phyloP scores from a whole-genome alignment of 2,113 vertebrate genomes.

The Hemibagrus wyckioides region DNA sequence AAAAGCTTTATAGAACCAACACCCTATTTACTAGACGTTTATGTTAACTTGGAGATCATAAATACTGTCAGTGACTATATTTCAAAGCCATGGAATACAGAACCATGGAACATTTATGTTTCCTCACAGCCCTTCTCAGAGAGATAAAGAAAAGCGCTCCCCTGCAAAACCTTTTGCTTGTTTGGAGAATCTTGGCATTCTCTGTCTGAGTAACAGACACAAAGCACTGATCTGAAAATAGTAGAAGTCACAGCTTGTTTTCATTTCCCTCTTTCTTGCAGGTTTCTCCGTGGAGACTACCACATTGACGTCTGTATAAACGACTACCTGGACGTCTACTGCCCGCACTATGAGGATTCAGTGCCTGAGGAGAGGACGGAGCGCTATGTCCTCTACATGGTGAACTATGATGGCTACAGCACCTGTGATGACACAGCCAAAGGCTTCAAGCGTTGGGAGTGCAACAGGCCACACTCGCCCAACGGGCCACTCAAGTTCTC shows the following conservation, averaged over 20 bases:
- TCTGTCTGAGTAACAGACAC: background rate
- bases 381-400: conserved; percentile 98
- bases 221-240: background rate
- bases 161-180: background rate
- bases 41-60: background rate
- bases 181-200: background rate
- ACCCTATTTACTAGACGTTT: background rate
- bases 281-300: conserved; percentile 93
- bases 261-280: conserved; percentile 58
- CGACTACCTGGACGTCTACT: conserved; percentile 98
- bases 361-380: conserved; percentile 93
- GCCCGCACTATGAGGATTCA: conserved; percentile 93
- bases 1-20: background rate
- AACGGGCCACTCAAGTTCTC: conserved; percentile 98
- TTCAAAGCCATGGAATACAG: conserved; percentile 3
- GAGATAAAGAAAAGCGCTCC: conserved; percentile 21
- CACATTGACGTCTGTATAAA: conserved; percentile 99
- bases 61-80: background rate
- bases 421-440: conserved; percentile 97
- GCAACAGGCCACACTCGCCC: conserved; percentile 93
- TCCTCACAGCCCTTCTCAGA: background rate
- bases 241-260: background rate
- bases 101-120: background rate
- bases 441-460: conserved; percentile 99
- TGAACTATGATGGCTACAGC: conserved; percentile 98